Evolutionary conservation across 37 sponge, comb jelly and placozoan genomes (phyloP), one percentile per base, ranked within the genome.

Genomic region (Chondrosia reniformis): DNA sequence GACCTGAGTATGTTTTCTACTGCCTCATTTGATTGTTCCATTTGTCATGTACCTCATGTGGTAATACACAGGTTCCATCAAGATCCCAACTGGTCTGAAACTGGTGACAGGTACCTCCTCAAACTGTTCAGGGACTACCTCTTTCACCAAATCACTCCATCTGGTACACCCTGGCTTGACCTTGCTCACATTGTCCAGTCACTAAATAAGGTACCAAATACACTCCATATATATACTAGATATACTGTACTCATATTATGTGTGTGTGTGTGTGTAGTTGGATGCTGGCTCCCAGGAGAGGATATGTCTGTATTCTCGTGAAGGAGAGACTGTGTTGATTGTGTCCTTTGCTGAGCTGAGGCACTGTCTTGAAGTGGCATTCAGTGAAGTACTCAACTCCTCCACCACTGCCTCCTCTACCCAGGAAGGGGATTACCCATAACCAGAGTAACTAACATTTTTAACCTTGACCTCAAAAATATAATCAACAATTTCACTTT

Each of bases 61-160:
- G 6, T 4, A 0, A 38, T 55, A 10, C n/a, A 2, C 45, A 90
- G 91, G 77, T 79, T 83, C 34, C 52, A 43, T 28, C 66, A 86
- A 24, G 95, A 94, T 67, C 78, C 67, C 31, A 71, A 77, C 52
- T 94, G 95, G 95, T 69, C 89, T 21, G 92, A 94, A 75, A 94
- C 95, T 44, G 92, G 95, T 15, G 95, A 94, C 46, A 72, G 95
- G 10, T 91, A 94, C 77, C 72, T 94, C 36, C 76, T 94, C 0
- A 94, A 94, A 64, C 71, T 94, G 55, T 88, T 94, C 39, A 56
- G 92, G 15, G 93, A 94, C 79, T 85, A 90, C 56, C 80, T 94
- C 34, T 94, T 94, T 78, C 95, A 94, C 65, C 93, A 91, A 73
- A 89, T 91, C 15, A 82, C 66, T 13, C 80, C 85, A n/a, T 49